Conservation (phyloP, 2,888 invertebrate species). For the Achlya flavicornis region DNA sequence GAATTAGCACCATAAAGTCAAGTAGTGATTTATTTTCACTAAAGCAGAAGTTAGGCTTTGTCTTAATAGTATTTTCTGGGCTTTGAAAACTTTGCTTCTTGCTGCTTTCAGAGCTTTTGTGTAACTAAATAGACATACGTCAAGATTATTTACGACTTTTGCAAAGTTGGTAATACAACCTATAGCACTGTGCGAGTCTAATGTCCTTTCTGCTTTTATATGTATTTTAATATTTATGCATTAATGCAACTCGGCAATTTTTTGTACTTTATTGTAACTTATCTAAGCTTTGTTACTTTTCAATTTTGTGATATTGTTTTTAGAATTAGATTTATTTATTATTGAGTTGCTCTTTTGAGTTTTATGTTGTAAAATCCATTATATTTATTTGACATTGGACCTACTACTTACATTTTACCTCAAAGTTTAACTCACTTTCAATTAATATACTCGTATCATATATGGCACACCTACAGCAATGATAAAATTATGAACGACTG, state of each 20-base stretch:
- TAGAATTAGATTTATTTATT: no score
- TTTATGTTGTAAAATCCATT: no score
- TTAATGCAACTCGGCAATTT: background rate
- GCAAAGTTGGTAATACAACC: slow-evolving; percentile 17
- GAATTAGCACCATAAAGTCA: slow-evolving; percentile 1
- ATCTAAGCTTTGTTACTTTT: no score
- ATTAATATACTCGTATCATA: no score
- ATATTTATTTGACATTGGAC: no score
- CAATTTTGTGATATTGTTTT: no score
- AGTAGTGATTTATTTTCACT: background rate
- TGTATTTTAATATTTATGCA: background rate
- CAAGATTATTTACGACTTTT: slow-evolving; percentile 22
- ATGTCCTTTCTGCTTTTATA: slow-evolving; percentile 5
- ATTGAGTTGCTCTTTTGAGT: no score
- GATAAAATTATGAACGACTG: no score
- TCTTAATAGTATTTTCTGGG: background rate
- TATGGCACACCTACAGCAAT: no score
- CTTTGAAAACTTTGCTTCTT: background rate
- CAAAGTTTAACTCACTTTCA: no score
- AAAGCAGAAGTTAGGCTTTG: background rate
- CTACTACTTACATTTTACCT: no score
- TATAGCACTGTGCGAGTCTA: slow-evolving; percentile 14
- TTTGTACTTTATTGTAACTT: background rate
- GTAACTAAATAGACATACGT: slow-evolving; percentile 19
- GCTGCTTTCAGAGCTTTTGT: background rate